Evolutionary conservation across 2,888 invertebrate genomes (phyloP).

Genomic region (Camponotus fellah): DNA sequence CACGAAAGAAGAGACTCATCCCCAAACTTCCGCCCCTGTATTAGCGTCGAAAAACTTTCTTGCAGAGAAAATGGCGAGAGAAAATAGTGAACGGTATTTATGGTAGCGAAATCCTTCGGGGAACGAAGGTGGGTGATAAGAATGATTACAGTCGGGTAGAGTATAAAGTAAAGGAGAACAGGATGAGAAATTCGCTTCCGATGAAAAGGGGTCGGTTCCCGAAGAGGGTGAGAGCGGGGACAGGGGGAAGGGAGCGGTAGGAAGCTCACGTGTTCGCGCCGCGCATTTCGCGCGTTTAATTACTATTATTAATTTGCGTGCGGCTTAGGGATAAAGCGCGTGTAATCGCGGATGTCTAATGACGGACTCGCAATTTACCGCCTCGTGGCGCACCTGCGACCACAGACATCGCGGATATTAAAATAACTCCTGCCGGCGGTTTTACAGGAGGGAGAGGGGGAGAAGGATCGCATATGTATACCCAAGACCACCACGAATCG

Average conservation of each 20-base stretch:
- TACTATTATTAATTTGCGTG: conserved; percentile 49
- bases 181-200: not conserved
- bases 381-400: conserved; percentile 21
- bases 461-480: not conserved
- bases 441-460: not conserved
- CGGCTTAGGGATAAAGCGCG: conserved; percentile 34
- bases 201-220: conserved; percentile 7
- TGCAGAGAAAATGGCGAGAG: not conserved
- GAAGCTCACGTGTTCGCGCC: not conserved
- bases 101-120: not conserved
- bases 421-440: conserved; percentile 30
- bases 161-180: not conserved
- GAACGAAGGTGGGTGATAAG: not conserved
- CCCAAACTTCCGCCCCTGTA: not conserved
- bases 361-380: conserved; percentile 38
- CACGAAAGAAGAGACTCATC: not conserved
- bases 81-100: not conserved
- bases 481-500: not conserved
- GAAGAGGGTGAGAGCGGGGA: not conserved
- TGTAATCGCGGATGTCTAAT: conserved; percentile 31
- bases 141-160: not conserved
- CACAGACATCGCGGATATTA: conserved; percentile 39
- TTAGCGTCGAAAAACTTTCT: conserved; percentile 26
- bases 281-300: conserved; percentile 25
- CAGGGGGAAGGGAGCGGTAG: not conserved